Conservation (phyloP, 1,140 invertebrate genomes). For the Arion vulgaris region DNA sequence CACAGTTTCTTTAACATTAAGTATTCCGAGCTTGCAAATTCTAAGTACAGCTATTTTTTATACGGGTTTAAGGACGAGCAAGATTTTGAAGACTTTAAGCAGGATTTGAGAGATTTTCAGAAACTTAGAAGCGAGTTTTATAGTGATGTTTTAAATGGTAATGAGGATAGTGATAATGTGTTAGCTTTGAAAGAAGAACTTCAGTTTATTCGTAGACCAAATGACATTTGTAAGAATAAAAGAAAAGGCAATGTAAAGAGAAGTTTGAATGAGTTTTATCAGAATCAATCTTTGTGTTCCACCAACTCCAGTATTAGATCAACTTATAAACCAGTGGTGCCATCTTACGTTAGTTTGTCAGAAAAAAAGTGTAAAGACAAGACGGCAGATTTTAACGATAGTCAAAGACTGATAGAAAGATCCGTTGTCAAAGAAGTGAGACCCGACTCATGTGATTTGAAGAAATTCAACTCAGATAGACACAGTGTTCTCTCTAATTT, state of each 20-base stretch:
- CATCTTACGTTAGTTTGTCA: neutral
- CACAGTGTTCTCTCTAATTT: conserved; percentile 17
- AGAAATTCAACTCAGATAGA: conserved; percentile 19
- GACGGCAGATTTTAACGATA: neutral
- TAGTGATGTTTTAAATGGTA: conserved; percentile 25
- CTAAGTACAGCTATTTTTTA: conserved; percentile 53
- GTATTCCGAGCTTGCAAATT: conserved; percentile 52
- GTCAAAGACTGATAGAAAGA: neutral
- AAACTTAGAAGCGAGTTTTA: conserved; percentile 34
- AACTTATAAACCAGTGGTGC: neutral
- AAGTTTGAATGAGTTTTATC: neutral
- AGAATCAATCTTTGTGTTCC: no score
- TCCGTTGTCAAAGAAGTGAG: neutral
- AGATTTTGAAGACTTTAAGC: conserved; percentile 69
- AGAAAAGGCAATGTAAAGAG: neutral
- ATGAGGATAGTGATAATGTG: neutral
- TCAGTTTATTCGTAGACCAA: conserved; percentile 25
- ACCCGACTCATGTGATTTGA: conserved; percentile 5
- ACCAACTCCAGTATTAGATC: conserved; percentile 18
- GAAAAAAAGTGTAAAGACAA: neutral
- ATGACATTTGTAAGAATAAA: conserved; percentile 11
- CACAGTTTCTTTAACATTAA: conserved; percentile 57
- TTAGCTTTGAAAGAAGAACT: conserved; percentile 24
- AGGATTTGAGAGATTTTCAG: conserved; percentile 58
- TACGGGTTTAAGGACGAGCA: conserved; percentile 63